phyloP scores from a whole-genome alignment of 2,113 vertebrate species.

The Engraulis encrasicolus region DNA sequence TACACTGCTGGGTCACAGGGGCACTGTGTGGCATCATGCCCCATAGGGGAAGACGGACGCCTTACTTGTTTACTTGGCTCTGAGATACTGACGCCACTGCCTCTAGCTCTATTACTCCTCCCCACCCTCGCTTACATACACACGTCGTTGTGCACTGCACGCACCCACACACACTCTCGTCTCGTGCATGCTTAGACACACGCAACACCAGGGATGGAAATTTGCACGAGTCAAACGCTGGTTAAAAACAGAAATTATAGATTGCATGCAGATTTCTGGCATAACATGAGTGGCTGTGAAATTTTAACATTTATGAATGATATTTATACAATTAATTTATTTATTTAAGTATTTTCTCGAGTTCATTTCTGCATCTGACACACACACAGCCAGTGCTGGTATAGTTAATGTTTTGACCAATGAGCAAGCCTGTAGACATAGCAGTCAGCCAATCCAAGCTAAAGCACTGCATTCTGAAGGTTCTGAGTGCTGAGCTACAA shows the following conservation, averaged over 20 bases:
- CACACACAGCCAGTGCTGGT: background rate
- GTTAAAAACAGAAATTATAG: too few relatives aligned
- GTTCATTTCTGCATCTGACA: background rate
- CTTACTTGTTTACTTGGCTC: conserved; percentile 70
- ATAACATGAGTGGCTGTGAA: too few relatives aligned
- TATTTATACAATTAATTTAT: too few relatives aligned
- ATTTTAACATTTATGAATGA: too few relatives aligned
- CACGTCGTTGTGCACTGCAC: too few relatives aligned
- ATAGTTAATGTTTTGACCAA: background rate
- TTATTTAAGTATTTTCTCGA: too few relatives aligned
- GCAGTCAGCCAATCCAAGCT: conserved; percentile 21
- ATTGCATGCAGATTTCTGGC: too few relatives aligned
- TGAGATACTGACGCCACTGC: conserved; percentile 61
- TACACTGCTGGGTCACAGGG: conserved; percentile 1
- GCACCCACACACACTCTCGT: too few relatives aligned
- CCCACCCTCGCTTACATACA: background rate
- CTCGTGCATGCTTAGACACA: too few relatives aligned
- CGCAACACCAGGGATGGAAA: too few relatives aligned
- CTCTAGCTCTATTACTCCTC: background rate
- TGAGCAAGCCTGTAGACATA: background rate
- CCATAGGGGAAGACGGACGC: conserved; percentile 59
- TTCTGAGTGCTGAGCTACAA: too few relatives aligned
- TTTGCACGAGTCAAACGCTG: too few relatives aligned
- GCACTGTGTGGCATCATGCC: conserved; percentile 22
- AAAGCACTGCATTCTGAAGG: conserved; percentile 20